Evolutionary conservation across 2,888 invertebrate species (phyloP), one percentile per base, ranked within the genome.

Genomic region (Apamea monoglypha): DNA sequence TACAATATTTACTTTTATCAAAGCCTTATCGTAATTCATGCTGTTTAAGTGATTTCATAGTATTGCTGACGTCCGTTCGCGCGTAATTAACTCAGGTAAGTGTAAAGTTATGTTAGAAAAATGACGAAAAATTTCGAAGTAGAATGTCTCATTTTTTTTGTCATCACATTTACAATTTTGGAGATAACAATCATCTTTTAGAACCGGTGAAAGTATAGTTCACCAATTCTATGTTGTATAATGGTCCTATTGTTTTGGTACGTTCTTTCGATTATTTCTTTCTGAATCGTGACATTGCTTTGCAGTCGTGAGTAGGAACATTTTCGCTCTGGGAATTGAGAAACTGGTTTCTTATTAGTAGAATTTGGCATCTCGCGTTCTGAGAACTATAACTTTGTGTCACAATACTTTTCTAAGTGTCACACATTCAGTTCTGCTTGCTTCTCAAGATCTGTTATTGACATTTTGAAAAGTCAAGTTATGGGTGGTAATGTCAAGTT

Each of bases 71-170:
- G 91, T 92, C 88, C 83, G 82, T 87, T 84, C 90, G 82, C 89
- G 91, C 92, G 88, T 92, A 92, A 92, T 91, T 90, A 88, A 85
- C 83, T 81, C 89, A 93, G 94, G 95, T 95, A 89, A 95, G 95
- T 87, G 71, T 76, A 82, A 82, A 84, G 91, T 87, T 90, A 89
- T 81, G 87, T 89, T 90, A 90, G 21, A 87, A 91, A 90, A 83
- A 59, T 78, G 59, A 75, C 36, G 64, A 84, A 85, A 78, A 73
- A 81, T 76, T 76, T 83, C 50, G 32, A 76, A 82, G 74, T 87
- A 87, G 76, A 74, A 50, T 78, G 76, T 85, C 87, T 78, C 32
- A 36, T 32, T 71, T 85, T 83, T 81, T 76, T 84, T 77, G 63
- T 71, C 36, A 72, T 76, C 79, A 70, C 76, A 72, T 80, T 88